Conservation (phyloP, 1,140 invertebrate species). For the Archegozetes longisetosus region DNA sequence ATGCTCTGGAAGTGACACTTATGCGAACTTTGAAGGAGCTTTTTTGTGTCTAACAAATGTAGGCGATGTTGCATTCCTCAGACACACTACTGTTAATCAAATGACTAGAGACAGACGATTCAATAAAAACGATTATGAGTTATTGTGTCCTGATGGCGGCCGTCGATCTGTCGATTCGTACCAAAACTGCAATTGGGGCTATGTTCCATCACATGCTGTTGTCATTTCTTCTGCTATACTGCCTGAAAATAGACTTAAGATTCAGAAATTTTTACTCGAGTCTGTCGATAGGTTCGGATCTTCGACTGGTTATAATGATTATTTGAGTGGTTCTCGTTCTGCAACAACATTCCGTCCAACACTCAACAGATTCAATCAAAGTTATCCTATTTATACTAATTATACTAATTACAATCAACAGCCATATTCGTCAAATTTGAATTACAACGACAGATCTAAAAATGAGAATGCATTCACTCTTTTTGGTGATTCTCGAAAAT, state of each 20-base stretch:
- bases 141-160: conserved; percentile 69
- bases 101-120: conserved; percentile 35
- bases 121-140: conserved; percentile 43
- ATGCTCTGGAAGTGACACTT: conserved; percentile 72
- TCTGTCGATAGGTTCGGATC: conserved; percentile 6
- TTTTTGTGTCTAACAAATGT: conserved; percentile 24
- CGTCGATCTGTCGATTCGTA: conserved; percentile 38
- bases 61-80: conserved; percentile 71
- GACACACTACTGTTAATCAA: conserved; percentile 63
- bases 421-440: too few species aligned
- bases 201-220: conserved; percentile 66
- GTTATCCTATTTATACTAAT: not conserved
- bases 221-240: conserved; percentile 63
- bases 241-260: conserved; percentile 39
- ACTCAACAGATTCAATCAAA: not conserved
- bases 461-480: conserved; percentile 38
- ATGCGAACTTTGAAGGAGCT: conserved; percentile 55
- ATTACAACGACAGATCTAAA: not conserved
- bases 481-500: conserved; percentile 31
- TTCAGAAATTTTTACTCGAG: conserved; percentile 32
- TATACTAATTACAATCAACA: not conserved
- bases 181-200: conserved; percentile 37
- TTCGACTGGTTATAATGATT: not conserved
- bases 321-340: not conserved
- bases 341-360: not conserved